Evolutionary conservation across 2,888 invertebrate species (phyloP), one percentile per base, ranked within the genome.

Genomic region (Drosophila histrio): DNA sequence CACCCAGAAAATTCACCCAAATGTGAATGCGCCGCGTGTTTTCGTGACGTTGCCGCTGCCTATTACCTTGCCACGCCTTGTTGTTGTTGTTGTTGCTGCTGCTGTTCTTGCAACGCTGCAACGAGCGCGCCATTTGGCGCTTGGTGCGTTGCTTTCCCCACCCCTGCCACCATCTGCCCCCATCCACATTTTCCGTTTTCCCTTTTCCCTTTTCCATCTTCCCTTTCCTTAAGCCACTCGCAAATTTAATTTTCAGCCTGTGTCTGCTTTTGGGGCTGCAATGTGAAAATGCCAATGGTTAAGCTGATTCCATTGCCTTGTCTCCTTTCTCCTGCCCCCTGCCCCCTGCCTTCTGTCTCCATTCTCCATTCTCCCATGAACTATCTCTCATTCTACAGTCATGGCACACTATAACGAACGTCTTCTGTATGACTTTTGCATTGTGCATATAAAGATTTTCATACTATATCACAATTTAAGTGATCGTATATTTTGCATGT

Each of bases 11-110:
- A 34, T 19, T 0, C 49, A 13, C 26, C 30, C 41, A 7, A 13
- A 61, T 46, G 38, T 68, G 64, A 79, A 79, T 72, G 60, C 65
- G 68, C 68, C 68, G 65, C 65, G 53, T 77, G 56, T 57, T 67
- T 52, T 34, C 57, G 43, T 64, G 56, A 38, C 24, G 59, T 53
- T 60, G 50, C 39, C 26, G 13, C 36, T 53, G 22, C 52, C 54
- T 32, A 36, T 38, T 26, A 52, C 43, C 60, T 57, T 72, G 22
- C 41, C 62, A 70, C 66, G 61, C 61, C 72, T 66, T 34, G 28
- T 46, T 57, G 38, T 8, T 15, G 15, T 34, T 34, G 15, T 34
- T 15, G 11, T 11, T 36, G 17, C 9, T 19, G 30, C 32, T 74
- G 53, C 41, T 65, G 61, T 17, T 53, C 66, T 34, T 73, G 50